Evolutionary conservation across 2,888 invertebrate species (phyloP).

Genomic region (Dromius quadrimaculatus): DNA sequence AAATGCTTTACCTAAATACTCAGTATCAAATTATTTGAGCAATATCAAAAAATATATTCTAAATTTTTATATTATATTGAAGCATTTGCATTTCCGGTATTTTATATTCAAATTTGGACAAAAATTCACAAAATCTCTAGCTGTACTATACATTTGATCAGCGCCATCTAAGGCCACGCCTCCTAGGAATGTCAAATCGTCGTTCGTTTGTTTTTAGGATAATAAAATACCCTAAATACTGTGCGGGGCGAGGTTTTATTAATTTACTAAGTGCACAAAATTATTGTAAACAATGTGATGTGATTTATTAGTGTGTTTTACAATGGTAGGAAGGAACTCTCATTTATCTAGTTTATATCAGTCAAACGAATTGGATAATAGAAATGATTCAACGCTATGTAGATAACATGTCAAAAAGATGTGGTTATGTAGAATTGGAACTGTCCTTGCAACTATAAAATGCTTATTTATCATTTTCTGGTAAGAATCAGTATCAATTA

Average conservation of each 20-base stretch:
- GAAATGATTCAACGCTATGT: not conserved
- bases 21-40: too few relatives aligned
- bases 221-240: slow-evolving; percentile 10
- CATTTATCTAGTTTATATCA: not conserved
- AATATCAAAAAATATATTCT: too few relatives aligned
- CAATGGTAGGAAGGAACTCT: slow-evolving; percentile 1
- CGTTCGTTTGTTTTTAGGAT: not conserved
- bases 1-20: too few relatives aligned
- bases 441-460: slow-evolving; percentile 5
- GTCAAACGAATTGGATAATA: not conserved
- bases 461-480: slow-evolving; percentile 1
- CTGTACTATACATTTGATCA: not conserved
- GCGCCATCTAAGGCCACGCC: slow-evolving; percentile 5
- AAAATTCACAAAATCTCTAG: too few relatives aligned
- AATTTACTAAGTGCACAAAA: slow-evolving; percentile 23
- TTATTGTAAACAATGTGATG: slow-evolving; percentile 9
- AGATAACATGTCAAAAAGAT: slow-evolving; percentile 19
- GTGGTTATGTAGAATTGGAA: slow-evolving; percentile 27
- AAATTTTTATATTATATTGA: too few relatives aligned
- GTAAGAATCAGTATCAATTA: not conserved
- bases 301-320: not conserved
- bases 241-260: slow-evolving; percentile 28
- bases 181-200: not conserved
- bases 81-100: too few relatives aligned
- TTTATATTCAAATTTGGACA: too few relatives aligned